These are phyloP conservation scores for Macaca mulatta DNA, from an alignment of 2,113 vertebrate species.

Conservation along the genomic window DNA sequence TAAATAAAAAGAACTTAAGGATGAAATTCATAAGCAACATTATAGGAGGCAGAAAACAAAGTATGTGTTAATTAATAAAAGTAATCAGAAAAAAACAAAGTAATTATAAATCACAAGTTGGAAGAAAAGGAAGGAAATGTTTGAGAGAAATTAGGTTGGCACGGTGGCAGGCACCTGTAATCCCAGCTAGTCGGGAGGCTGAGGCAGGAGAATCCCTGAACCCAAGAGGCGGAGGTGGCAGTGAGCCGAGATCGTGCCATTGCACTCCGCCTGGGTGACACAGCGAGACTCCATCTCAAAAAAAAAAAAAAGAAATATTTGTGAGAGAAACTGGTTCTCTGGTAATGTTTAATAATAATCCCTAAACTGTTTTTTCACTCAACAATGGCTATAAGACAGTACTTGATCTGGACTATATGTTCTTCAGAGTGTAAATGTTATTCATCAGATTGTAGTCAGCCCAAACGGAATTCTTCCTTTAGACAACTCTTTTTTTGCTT, in stretches of 20 bases:
- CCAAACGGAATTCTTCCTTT: conserved; percentile 11
- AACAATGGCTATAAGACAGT: not conserved
- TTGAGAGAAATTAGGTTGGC: not conserved
- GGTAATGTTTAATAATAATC: not conserved
- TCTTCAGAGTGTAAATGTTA: not conserved
- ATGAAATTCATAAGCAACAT: not conserved
- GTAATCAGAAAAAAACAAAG: not conserved
- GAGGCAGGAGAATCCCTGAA: too few species aligned
- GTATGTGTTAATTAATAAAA: not conserved
- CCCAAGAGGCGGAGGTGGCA: too few species aligned
- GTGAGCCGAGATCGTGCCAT: too few species aligned
- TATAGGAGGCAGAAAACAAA: not conserved
- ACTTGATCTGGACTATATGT: not conserved
- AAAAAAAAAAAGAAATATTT: not conserved
- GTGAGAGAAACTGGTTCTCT: not conserved
- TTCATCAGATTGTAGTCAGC: not conserved
- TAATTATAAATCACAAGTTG: not conserved
- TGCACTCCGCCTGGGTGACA: too few species aligned
- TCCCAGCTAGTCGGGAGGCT: too few species aligned
- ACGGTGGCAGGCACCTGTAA: too few species aligned
- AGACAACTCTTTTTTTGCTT: conserved; percentile 12
- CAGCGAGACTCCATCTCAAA: too few species aligned
- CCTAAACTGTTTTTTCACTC: not conserved
- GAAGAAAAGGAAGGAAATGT: not conserved
- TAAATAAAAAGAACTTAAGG: not conserved